Evolutionary conservation across 2,113 vertebrate species (phyloP).

Genomic region (Amphilophus citrinellus): DNA sequence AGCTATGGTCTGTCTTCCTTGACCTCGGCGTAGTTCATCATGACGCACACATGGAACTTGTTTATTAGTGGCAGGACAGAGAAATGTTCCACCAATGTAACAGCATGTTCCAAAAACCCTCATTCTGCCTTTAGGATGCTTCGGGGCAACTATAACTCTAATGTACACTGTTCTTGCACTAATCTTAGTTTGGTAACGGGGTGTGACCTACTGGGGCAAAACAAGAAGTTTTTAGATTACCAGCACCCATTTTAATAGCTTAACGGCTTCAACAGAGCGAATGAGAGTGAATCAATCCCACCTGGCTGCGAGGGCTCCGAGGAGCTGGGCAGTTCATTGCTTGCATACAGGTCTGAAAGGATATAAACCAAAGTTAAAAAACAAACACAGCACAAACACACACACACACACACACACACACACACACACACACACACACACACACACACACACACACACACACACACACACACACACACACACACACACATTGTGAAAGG

Average conservation of each 20-base stretch:
- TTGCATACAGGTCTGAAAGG: conserved; percentile 64
- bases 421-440: too few species aligned
- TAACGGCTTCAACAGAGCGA: not conserved
- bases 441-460: too few species aligned
- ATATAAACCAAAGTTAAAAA: not conserved
- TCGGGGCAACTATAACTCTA: not conserved
- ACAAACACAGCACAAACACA: not conserved
- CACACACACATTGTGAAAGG: not conserved
- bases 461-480: not conserved
- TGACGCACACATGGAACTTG: conserved; percentile 71
- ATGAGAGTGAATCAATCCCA: conserved; percentile 23
- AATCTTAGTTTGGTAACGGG: not conserved
- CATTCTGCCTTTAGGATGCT: not conserved
- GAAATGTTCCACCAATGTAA: conserved; percentile 30
- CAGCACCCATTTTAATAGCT: not conserved
- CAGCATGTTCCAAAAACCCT: too few species aligned
- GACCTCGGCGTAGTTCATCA: conserved; percentile 56
- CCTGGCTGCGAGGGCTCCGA: conserved; percentile 42
- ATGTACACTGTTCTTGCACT: not conserved
- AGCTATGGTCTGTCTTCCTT: conserved; percentile 38
- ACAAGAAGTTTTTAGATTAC: not conserved
- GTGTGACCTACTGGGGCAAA: not conserved
- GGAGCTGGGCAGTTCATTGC: not conserved
- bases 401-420: not conserved
- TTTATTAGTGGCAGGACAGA: conserved; percentile 38